These are phyloP conservation scores for Myotis planiceps DNA, from an alignment of 2,797 vertebrate genomes.

Conservation along the genomic window DNA sequence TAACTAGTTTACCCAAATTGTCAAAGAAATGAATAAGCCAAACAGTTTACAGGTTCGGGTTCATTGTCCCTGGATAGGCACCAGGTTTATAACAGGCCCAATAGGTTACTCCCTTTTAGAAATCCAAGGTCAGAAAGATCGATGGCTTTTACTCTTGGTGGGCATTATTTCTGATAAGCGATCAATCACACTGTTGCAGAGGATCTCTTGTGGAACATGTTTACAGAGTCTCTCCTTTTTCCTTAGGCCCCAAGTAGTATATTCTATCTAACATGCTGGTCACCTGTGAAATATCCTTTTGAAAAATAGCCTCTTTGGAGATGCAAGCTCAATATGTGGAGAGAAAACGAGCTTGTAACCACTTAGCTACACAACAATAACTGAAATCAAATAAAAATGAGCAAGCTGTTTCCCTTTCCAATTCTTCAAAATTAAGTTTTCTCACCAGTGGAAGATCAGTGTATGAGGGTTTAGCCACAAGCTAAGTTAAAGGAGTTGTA, in stretches of 20 bases:
- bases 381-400: slow-evolving; percentile 74
- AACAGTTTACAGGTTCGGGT: neutral
- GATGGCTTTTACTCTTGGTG: neutral
- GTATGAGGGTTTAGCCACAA: slow-evolving; percentile 56
- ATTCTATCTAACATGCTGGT: slow-evolving; percentile 5
- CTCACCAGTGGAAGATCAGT: slow-evolving; percentile 40
- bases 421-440: slow-evolving; percentile 70
- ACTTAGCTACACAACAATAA: slow-evolving; percentile 65
- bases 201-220: neutral
- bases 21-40: slow-evolving; percentile 20
- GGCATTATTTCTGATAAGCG: neutral
- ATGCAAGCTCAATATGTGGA: slow-evolving; percentile 19
- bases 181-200: neutral
- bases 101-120: neutral
- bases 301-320: slow-evolving; percentile 67
- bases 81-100: neutral
- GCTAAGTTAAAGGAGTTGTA: slow-evolving; percentile 50
- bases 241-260: neutral
- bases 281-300: slow-evolving; percentile 55
- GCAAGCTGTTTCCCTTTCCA: slow-evolving; percentile 38
- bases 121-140: neutral
- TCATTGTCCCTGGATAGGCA: neutral
- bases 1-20: neutral
- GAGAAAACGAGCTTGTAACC: slow-evolving; percentile 20
- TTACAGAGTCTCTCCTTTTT: slow-evolving; percentile 36